These are phyloP conservation scores for Hirtodrosophila cameraria DNA, from an alignment of 2,888 invertebrate species.

Conservation along the genomic window DNA sequence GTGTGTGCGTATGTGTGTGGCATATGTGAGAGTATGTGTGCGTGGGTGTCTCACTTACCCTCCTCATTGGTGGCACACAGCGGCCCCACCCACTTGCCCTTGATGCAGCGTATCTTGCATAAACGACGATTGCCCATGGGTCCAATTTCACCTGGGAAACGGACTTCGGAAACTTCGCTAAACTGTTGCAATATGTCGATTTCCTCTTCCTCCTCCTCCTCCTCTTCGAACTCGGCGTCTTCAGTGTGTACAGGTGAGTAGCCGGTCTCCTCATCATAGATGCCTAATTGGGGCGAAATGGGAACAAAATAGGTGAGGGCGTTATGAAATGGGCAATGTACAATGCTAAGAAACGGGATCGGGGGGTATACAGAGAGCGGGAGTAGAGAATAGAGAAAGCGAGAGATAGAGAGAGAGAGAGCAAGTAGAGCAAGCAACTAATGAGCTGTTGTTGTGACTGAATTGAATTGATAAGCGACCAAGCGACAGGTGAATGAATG, in stretches of 20 bases:
- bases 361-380: conserved; percentile 28
- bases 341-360: conserved; percentile 69
- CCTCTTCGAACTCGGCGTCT: conserved; percentile 82
- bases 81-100: conserved; percentile 93
- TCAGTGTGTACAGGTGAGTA: conserved; percentile 82
- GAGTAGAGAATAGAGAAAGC: conserved; percentile 3
- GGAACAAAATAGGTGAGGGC: conserved; percentile 74
- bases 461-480: conserved; percentile 29
- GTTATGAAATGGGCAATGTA: conserved; percentile 77
- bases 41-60: conserved; percentile 85
- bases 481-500: conserved; percentile 33
- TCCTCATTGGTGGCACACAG: conserved; percentile 89
- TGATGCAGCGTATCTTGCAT: conserved; percentile 93
- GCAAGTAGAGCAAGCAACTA: conserved; percentile 69
- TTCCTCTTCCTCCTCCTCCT: conserved; percentile 83
- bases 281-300: conserved; percentile 70
- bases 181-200: conserved; percentile 83
- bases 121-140: conserved; percentile 89
- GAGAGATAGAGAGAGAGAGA: conserved; percentile 37
- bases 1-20: conserved; percentile 31
- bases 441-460: conserved; percentile 59
- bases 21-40: conserved; percentile 31
- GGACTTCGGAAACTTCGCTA: conserved; percentile 84
- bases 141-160: conserved; percentile 90
- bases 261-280: conserved; percentile 83